These are phyloP conservation scores for Luffia ferchaultella DNA, from an alignment of 2,888 invertebrate genomes.

Conservation along the genomic window DNA sequence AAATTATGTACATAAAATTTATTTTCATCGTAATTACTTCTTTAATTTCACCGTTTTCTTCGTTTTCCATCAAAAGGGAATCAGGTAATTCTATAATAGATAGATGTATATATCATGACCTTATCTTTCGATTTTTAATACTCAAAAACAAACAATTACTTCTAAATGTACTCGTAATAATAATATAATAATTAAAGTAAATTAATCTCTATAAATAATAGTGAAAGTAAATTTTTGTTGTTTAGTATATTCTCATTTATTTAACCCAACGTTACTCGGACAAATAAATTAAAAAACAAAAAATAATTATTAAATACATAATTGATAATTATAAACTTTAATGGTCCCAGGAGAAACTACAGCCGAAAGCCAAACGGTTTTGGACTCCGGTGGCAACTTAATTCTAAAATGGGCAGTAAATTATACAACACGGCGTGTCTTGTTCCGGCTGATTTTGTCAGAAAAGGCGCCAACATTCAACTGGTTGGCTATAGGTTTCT, in stretches of 20 bases:
- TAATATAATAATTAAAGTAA: no score
- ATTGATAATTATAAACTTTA: no score
- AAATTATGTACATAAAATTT: conserved; percentile 27
- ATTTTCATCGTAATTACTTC: conserved; percentile 26
- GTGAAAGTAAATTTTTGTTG: no score
- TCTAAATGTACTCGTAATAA: no score
- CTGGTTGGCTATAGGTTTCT: conserved; percentile 91
- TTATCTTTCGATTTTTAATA: no score
- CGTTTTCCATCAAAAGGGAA: conserved; percentile 26
- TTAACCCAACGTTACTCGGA: no score
- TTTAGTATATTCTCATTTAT: no score
- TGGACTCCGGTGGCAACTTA: conserved; percentile 46
- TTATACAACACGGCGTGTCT: conserved; percentile 34
- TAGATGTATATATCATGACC: no score
- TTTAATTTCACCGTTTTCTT: conserved; percentile 30
- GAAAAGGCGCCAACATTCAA: conserved; percentile 45
- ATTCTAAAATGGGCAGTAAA: conserved; percentile 48
- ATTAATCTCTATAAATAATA: no score
- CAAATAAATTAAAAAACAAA: no score
- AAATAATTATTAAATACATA: no score
- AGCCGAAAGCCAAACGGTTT: conserved; percentile 45
- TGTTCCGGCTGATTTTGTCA: conserved; percentile 60
- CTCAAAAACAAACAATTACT: no score
- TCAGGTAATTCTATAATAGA: conserved; percentile 27
- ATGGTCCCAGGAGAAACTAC: conserved; percentile 9